Conservation (phyloP, 2,797 vertebrate genomes). For the Poeciliopsis turneri region DNA sequence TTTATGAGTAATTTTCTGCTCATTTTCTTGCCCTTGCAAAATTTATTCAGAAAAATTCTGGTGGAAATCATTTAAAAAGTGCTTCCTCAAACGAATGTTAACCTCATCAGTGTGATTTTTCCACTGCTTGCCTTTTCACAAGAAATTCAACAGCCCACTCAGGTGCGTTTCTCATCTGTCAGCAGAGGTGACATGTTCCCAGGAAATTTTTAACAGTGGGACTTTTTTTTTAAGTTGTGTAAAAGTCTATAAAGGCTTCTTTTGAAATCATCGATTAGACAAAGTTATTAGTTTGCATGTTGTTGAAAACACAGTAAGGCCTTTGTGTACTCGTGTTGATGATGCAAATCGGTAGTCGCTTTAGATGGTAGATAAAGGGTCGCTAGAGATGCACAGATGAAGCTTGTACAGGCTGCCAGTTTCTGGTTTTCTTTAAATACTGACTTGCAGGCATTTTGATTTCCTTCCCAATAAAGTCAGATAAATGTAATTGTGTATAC, state of each 20-base stretch:
- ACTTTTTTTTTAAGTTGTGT: background rate
- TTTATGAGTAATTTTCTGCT: background rate
- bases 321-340: background rate
- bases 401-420: background rate
- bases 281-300: background rate
- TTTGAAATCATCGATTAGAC: background rate
- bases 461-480: background rate
- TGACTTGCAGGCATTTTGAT: background rate
- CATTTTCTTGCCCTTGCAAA: background rate
- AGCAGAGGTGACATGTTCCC: background rate
- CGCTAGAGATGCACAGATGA: background rate
- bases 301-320: background rate
- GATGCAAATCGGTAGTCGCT: background rate
- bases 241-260: background rate
- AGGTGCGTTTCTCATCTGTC: background rate
- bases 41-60: background rate
- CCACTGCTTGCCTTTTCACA: background rate
- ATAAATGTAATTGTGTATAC: background rate
- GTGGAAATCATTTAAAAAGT: background rate
- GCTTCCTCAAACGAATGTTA: background rate
- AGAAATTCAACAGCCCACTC: constrained; percentile 1
- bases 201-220: background rate
- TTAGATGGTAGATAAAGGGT: background rate
- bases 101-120: background rate
- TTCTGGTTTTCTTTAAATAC: background rate